Base-by-base conservation (phyloP, 2,113 vertebrate species). In the Seriola quinqueradiata region DNA sequence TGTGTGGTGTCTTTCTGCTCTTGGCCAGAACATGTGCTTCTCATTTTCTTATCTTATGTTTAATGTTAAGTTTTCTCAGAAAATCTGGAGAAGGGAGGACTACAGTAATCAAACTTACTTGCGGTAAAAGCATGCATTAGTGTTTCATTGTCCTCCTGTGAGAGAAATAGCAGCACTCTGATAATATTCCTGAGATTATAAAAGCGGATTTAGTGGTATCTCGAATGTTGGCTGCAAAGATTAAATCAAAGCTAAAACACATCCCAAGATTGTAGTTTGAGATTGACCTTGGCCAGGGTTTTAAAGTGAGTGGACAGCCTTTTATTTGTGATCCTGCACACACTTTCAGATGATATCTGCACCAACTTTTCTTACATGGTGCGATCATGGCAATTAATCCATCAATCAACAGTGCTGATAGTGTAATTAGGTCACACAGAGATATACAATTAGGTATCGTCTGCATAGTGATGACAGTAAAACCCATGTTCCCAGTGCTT, bases 201-300 rank as follows among this genome's bases (percentile, higher is more conserved):
- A 68, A 50, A 46, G 64, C 75, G 66, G 61, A 75, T 38, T 66
- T 66, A 23, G 66, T 66, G 50, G 60, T 54, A 46, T 57, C 36
- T 59, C 64, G 48, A 16, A 77, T 67, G 40, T 77, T 68, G 40
- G 32, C 52, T 63, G 28, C 57, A 78, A 44, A 57, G 11, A 40
- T 70, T 69, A 71, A 46, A 57, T 57, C 40, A 11, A 36, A 44
- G 21, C 52, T 61, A 44, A 11, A 64, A 63, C 36, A 55, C 46
- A 75, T 70, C 25, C 50, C 11, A 14, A 46, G 55, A 52, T 60
- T 72, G 8, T 16, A 4, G 71, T 36, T 40, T 38, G 42, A 8
- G 42, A 13, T 74, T 63, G 28, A 36, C 9, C 5, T 21, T 52
- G 50, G 50, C 50, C 16, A 52, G 50, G 19, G 50, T 4, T 52